Conservation (phyloP, 1,140 invertebrate species). For the Zaprionus gabonicus region DNA sequence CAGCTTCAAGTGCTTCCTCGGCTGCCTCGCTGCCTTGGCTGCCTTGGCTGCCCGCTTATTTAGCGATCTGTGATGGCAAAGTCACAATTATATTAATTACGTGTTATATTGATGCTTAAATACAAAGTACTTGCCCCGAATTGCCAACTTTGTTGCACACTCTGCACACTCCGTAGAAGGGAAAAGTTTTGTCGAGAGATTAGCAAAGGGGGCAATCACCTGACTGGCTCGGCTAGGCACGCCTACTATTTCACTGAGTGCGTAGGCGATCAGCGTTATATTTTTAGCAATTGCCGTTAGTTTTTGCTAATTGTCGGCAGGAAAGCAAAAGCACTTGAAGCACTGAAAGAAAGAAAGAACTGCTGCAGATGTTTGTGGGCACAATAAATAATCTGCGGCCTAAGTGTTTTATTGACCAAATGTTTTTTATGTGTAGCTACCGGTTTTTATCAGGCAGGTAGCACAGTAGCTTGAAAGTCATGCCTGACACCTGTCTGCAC, state of each 20-base stretch:
- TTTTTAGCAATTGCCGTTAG: background rate
- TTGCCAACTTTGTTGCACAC: slow-evolving; percentile 4
- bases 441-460: slow-evolving; percentile 26
- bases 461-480: background rate
- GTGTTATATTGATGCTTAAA: slow-evolving; percentile 76
- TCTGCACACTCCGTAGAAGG: too few relatives aligned
- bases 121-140: slow-evolving; percentile 45
- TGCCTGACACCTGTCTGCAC: background rate
- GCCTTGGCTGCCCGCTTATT: slow-evolving; percentile 16
- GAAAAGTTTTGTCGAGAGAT: background rate
- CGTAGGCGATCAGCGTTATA: background rate
- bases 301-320: slow-evolving; percentile 1
- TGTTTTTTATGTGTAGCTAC: slow-evolving; percentile 29
- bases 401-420: slow-evolving; percentile 45
- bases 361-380: slow-evolving; percentile 26
- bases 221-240: background rate
- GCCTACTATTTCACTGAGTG: background rate
- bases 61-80: slow-evolving; percentile 35
- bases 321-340: slow-evolving; percentile 15
- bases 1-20: slow-evolving; percentile 21
- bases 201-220: background rate
- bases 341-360: background rate
- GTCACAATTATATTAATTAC: slow-evolving; percentile 74
- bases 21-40: background rate
- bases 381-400: slow-evolving; percentile 13